Evolutionary conservation across 1,140 invertebrate genomes (phyloP), one percentile per base, ranked within the genome.

Genomic region (Drosophila orosa): DNA sequence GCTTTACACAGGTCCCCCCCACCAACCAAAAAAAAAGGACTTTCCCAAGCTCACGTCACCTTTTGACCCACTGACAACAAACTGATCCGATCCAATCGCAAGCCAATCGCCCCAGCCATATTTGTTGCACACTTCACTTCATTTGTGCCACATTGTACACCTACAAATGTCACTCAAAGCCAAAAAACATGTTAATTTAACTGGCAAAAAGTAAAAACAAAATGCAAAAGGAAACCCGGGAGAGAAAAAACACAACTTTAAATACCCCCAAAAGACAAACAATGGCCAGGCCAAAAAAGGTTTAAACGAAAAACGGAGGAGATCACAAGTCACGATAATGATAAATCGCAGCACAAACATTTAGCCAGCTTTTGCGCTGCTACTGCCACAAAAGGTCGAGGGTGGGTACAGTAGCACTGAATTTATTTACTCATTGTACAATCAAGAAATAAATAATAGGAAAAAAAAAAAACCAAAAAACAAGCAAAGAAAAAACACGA

Each of bases 241-340:
- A 59, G 54, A 66, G 60, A 44, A 25, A 27, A 42, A 68, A 68
- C 65, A 61, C 68, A 73, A 33, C 57, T 56, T 68, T 69, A 77
- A 77, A 68, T 76, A 71, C 58, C 57, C 31, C 63, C 50, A 54
- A 54, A 52, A 76, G 55, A 71, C 63, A 75, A 54, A 78, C 65
- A 69, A 74, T 74, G 60, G 50, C 47, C 52, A 55, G 39, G 44
- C 65, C 71, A 82, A 87, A 82, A 62, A 65, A 72, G 68, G 68
- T 71, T 71, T 71, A 71, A 71, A 80, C 78, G 73, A 76, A 86
- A 86, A 86, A 86, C 82, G 68, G 87, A 90, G 87, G 87, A 90
- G 87, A 90, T 90, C 87, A 89, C 82, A 87, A 90, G 87, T 90
- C 87, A 90, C 87, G 87, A 90, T 90, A 90, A 90, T 90, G 87